A percentile compares a stretch with the other conserved stretches of the same genome.
Conservation (phyloP, 2,888 invertebrate genomes). For the Pachymerium ferrugineum region DNA sequence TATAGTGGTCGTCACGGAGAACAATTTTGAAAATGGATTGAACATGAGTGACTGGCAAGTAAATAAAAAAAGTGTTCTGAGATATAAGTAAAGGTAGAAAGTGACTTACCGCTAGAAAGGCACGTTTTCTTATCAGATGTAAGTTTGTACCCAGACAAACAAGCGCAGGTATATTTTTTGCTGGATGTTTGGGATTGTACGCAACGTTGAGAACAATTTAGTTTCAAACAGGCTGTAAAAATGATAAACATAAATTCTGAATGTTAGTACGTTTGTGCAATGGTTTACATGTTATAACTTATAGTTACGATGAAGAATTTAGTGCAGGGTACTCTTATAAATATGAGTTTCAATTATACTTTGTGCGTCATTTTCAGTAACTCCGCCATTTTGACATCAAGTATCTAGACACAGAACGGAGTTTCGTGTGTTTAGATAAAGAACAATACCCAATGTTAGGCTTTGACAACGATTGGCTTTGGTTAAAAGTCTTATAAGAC, state of each 20-base stretch:
- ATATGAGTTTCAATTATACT: no score
- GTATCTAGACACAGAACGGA: no score
- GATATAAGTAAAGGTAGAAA: background rate
- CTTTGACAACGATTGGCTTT: no score
- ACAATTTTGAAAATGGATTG: background rate
- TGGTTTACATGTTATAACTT: no score
- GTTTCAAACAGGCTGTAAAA: background rate
- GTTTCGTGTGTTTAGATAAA: no score
- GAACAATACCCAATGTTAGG: no score
- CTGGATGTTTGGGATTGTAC: background rate
- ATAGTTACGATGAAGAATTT: no score
- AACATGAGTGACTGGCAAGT: slow-evolving; percentile 1
- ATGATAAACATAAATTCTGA: background rate
- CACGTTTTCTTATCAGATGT: background rate
- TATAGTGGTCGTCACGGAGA: background rate
- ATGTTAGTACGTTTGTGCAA: no score
- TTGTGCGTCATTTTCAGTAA: no score
- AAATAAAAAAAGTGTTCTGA: background rate
- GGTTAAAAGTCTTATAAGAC: no score
- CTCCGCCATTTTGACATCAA: no score
- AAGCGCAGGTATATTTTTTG: background rate
- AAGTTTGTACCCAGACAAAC: background rate
- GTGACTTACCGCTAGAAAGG: background rate
- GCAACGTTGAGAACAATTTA: background rate
- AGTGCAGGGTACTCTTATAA: no score